Conservation (phyloP, 2,888 invertebrate species). For the Amphipoea lucens region DNA sequence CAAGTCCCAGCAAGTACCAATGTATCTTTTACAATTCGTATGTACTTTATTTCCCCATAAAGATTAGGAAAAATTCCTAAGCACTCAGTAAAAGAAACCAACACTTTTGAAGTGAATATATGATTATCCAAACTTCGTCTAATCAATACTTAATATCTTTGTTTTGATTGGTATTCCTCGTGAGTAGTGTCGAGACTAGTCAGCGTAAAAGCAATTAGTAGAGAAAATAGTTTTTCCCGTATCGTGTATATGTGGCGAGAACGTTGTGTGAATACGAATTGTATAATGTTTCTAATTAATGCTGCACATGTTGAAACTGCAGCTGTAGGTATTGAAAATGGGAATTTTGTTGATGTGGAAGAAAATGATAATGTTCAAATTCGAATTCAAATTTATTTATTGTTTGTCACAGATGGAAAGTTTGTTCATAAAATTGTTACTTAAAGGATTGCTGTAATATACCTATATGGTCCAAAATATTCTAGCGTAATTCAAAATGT, state of each 20-base stretch:
- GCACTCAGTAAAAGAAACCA: conserved; percentile 7
- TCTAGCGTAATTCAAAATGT: neutral
- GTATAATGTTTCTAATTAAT: conserved; percentile 26
- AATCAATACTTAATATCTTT: conserved; percentile 52
- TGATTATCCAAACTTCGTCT: conserved; percentile 24
- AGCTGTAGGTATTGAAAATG: neutral
- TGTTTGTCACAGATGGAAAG: neutral
- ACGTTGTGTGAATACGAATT: conserved; percentile 29
- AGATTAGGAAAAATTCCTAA: conserved; percentile 7
- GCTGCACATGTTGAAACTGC: conserved; percentile 17
- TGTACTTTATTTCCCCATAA: neutral
- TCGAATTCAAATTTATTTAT: neutral
- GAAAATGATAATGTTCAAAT: neutral
- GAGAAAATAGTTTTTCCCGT: conserved; percentile 55
- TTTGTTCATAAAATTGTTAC: neutral
- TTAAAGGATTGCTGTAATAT: neutral
- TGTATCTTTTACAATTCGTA: neutral
- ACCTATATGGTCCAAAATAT: neutral
- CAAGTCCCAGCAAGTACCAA: neutral
- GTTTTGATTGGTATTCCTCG: conserved; percentile 59
- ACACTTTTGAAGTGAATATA: conserved; percentile 35
- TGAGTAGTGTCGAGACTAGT: conserved; percentile 43
- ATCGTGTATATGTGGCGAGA: conserved; percentile 39
- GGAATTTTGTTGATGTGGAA: neutral
- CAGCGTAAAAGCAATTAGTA: conserved; percentile 63